Evolutionary conservation across 2,888 invertebrate genomes (phyloP), one percentile per base, ranked within the genome.

Genomic region (Miltochrista miniata): DNA sequence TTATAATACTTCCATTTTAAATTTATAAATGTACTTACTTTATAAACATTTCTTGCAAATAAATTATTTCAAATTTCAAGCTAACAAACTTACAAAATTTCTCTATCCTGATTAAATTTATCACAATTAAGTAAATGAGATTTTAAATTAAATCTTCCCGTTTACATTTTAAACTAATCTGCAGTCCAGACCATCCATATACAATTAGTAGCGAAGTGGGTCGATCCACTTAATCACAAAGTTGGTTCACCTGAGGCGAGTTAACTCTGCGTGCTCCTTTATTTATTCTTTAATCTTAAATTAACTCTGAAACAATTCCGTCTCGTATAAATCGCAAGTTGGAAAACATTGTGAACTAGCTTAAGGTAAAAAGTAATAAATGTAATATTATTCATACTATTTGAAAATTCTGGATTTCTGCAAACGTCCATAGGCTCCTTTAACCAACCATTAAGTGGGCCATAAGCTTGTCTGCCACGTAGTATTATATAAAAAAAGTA

Each of bases 281-380:
- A 72, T 74, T 74, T 69, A 65, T 72, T 74, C 18, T 78, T 74
- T 66, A 77, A 76, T 74, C 71, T 77, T 74, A 71, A 75, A 75
- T 72, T 77, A 74, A 72, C 72, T 74, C 66, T 57, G 66, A 67
- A 68, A 63, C 69, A 71, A 72, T 72, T 68, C 59, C n/a, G 18
- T 24, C 37, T 30, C 38, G 48, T 51, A 31, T 49, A 54, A 35
- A 40, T 50, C 48, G 61, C 56, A 61, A 39, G 24, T 48, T 33
- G 60, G 59, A 59, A 50, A 58, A 56, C 54, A 52, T 54, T 51
- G 55, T 56, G 50, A 53, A 48, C 53, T 57, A 50, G 48, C 38
- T 54, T 50, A 61, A n/a, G 39, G 14, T n/a, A 2, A 11, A 7
- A 1, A 9, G 7, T 7, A n/a, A 15, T n/a, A 24, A 5, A 4